A percentile compares a stretch with the other conserved stretches of the same genome.
These are phyloP conservation scores for Ammodytes marinus DNA, from an alignment of 2,113 vertebrate species.

Conservation along the genomic window DNA sequence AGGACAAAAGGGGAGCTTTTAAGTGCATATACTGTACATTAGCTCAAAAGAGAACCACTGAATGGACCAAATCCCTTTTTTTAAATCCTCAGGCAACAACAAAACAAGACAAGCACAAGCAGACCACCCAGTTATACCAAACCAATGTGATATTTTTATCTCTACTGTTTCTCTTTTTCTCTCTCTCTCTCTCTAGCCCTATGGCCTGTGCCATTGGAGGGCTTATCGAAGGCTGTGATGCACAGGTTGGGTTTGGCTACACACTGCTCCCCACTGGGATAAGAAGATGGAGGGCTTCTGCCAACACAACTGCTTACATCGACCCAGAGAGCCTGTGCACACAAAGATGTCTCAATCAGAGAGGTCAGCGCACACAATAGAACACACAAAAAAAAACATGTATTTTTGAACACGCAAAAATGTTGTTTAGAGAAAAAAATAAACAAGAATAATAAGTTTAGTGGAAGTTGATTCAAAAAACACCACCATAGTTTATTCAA, in stretches of 20 bases:
- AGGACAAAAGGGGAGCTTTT: constrained; percentile 60
- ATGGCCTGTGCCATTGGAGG: constrained; percentile 67
- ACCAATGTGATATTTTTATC: constrained; percentile 55
- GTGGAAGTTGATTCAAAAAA: constrained; percentile 31
- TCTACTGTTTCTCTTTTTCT: constrained; percentile 18
- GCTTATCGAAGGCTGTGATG: constrained; percentile 71
- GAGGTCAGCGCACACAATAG: constrained; percentile 11
- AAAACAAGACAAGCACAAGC: constrained; percentile 58
- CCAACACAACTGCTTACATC: constrained; percentile 66
- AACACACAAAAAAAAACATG: neutral
- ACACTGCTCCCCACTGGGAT: constrained; percentile 61
- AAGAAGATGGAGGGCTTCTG: constrained; percentile 65
- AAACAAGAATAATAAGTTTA: constrained; percentile 19
- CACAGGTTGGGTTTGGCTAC: constrained; percentile 61
- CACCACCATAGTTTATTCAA: constrained; percentile 21
- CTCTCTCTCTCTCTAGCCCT: constrained; percentile 43
- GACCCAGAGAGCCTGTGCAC: constrained; percentile 50
- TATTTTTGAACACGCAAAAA: constrained; percentile 3
- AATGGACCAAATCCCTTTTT: constrained; percentile 70
- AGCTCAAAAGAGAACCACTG: constrained; percentile 64
- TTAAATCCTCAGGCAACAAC: constrained; percentile 69
- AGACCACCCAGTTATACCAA: constrained; percentile 68
- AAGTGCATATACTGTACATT: constrained; percentile 63
- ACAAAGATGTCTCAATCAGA: constrained; percentile 68
- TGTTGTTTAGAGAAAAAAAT: neutral